These are phyloP conservation scores for Beris morrisii DNA, from an alignment of 2,888 invertebrate species.

Conservation along the genomic window DNA sequence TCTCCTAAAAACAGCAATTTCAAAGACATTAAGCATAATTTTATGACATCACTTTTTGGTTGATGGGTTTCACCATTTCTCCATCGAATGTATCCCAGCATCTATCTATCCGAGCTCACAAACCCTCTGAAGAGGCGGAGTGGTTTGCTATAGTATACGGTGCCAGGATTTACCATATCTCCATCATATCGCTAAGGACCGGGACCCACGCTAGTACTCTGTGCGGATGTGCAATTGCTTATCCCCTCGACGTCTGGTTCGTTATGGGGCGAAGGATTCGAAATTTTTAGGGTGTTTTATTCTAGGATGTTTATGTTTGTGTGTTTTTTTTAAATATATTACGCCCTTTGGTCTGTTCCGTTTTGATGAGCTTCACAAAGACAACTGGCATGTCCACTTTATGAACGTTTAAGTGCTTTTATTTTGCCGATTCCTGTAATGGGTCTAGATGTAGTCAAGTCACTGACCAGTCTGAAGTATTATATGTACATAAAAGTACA, in stretches of 20 bases:
- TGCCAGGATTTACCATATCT: too few relatives aligned
- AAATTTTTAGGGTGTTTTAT: neutral
- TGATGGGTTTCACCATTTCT: constrained; percentile 41
- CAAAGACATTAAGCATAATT: constrained; percentile 55
- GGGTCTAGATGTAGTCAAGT: neutral
- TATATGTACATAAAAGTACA: neutral
- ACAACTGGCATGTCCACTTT: constrained; percentile 28
- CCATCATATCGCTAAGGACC: too few relatives aligned
- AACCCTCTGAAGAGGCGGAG: too few relatives aligned
- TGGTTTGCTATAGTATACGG: too few relatives aligned
- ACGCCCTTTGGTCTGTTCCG: neutral
- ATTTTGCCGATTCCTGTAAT: neutral
- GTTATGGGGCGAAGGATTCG: neutral
- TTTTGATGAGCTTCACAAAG: constrained; percentile 24
- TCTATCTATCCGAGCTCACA: too few relatives aligned
- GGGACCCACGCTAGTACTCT: too few relatives aligned
- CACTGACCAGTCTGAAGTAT: constrained; percentile 14
- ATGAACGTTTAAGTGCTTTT: constrained; percentile 34
- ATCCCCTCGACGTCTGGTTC: neutral
- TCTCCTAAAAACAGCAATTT: constrained; percentile 53
- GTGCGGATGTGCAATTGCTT: too few relatives aligned
- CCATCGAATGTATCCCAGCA: constrained; percentile 1
- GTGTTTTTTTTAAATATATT: neutral
- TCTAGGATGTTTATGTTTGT: neutral
- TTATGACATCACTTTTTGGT: constrained; percentile 51